Evolutionary conservation across 2,113 vertebrate genomes (phyloP).

Genomic region (Erythrocebus patas): DNA sequence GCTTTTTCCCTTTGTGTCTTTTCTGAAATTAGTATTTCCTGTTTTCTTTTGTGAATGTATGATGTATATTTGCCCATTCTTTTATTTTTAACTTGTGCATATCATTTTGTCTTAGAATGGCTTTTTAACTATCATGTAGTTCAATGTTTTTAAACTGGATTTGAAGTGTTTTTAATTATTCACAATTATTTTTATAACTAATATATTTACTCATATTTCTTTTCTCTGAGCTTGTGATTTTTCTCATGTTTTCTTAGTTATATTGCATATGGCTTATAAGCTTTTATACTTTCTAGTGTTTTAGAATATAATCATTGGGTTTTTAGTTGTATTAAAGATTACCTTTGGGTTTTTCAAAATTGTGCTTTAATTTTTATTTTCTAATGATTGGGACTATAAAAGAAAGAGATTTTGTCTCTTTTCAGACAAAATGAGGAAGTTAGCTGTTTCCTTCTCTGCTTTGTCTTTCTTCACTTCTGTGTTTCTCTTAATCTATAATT

Average conservation of each 20-base stretch:
- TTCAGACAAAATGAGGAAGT: not conserved
- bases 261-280: not conserved
- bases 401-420: not conserved
- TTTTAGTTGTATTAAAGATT: not conserved
- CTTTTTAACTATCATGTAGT: not conserved
- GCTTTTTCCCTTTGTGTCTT: not conserved
- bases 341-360: not conserved
- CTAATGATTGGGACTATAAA: not conserved
- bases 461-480: not conserved
- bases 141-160: constrained; percentile 3
- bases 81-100: not conserved
- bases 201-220: not conserved
- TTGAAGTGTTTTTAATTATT: not conserved
- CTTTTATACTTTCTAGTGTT: not conserved
- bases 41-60: not conserved
- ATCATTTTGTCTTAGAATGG: not conserved
- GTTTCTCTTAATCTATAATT: not conserved
- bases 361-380: not conserved
- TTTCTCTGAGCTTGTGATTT: constrained; percentile 7
- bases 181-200: not conserved
- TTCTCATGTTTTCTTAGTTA: not conserved
- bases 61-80: not conserved
- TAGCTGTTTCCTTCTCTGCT: not conserved
- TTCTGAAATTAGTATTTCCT: constrained; percentile 35
- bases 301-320: not conserved